Conservation (phyloP, 1,140 invertebrate species). For the Aricia agestis region DNA sequence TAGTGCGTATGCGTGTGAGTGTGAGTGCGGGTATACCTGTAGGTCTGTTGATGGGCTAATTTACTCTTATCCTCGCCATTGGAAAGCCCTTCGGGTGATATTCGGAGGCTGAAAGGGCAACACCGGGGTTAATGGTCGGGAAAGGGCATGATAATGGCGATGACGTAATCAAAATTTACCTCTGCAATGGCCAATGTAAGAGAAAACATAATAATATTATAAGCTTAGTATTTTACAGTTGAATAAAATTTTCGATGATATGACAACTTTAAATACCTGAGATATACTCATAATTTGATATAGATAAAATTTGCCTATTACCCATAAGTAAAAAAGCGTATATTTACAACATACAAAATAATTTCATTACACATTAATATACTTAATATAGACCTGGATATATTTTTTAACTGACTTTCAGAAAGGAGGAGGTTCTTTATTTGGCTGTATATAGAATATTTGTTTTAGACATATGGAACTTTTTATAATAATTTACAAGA, state of each 20-base stretch:
- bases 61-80: slow-evolving; percentile 82
- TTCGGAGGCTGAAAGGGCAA: slow-evolving; percentile 74
- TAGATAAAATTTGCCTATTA: background rate
- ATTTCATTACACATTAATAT: too few relatives aligned
- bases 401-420: too few relatives aligned
- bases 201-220: slow-evolving; percentile 52
- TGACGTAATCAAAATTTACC: slow-evolving; percentile 56
- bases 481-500: too few relatives aligned
- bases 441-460: too few relatives aligned
- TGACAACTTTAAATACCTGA: background rate
- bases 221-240: slow-evolving; percentile 24
- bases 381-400: too few relatives aligned
- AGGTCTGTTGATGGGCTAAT: slow-evolving; percentile 88
- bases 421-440: too few relatives aligned
- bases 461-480: too few relatives aligned
- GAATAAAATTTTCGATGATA: slow-evolving; percentile 11
- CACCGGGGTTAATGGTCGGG: slow-evolving; percentile 63
- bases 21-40: slow-evolving; percentile 80
- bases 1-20: slow-evolving; percentile 49
- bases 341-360: background rate
- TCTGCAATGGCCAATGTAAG: slow-evolving; percentile 64
- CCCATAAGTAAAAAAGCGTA: background rate
- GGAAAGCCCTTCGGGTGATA: slow-evolving; percentile 71
- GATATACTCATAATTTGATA: too few relatives aligned
- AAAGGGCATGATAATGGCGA: slow-evolving; percentile 41